Percentiles rank a stretch among this genome's conserved stretches.
These are phyloP conservation scores for Bradypodion pumilum DNA, from an alignment of 2,797 vertebrate genomes.

Conservation along the genomic window DNA sequence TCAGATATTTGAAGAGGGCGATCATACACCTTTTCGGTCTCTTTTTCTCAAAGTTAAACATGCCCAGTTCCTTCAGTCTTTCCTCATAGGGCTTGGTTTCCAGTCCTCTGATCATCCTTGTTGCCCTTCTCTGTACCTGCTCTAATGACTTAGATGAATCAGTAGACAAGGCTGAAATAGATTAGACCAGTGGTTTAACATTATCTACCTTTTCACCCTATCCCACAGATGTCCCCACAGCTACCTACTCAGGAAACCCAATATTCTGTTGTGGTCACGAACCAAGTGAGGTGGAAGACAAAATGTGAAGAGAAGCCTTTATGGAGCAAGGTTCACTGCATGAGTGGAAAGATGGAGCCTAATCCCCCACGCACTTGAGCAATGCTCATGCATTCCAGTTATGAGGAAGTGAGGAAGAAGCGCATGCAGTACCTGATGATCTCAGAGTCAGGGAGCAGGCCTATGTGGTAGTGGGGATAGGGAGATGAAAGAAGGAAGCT, in stretches of 20 bases:
- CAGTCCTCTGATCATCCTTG: too few relatives aligned
- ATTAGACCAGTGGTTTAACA: background rate
- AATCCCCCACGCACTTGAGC: slow-evolving; percentile 30
- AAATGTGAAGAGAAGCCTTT: slow-evolving; percentile 58
- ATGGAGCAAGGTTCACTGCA: slow-evolving; percentile 22
- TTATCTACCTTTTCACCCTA: background rate
- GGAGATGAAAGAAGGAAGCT: slow-evolving; percentile 93
- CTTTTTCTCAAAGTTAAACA: too few relatives aligned
- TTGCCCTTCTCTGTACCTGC: too few relatives aligned
- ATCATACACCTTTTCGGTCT: too few relatives aligned
- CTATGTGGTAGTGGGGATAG: slow-evolving; percentile 93
- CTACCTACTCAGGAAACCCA: slow-evolving; percentile 54
- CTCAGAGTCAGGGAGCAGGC: slow-evolving; percentile 94
- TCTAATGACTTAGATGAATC: too few relatives aligned
- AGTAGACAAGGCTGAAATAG: background rate
- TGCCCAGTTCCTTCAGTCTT: too few relatives aligned
- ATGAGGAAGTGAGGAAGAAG: slow-evolving; percentile 73
- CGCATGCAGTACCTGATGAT: slow-evolving; percentile 92
- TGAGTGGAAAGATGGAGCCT: slow-evolving; percentile 41
- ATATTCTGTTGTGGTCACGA: too few relatives aligned
- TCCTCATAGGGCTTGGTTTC: too few relatives aligned
- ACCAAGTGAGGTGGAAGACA: slow-evolving; percentile 60
- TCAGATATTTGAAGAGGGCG: too few relatives aligned
- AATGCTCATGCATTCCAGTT: slow-evolving; percentile 64
- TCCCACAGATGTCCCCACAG: background rate